Evolutionary conservation across 2,113 vertebrate genomes (phyloP).

Genomic region (Labrus mixtus): DNA sequence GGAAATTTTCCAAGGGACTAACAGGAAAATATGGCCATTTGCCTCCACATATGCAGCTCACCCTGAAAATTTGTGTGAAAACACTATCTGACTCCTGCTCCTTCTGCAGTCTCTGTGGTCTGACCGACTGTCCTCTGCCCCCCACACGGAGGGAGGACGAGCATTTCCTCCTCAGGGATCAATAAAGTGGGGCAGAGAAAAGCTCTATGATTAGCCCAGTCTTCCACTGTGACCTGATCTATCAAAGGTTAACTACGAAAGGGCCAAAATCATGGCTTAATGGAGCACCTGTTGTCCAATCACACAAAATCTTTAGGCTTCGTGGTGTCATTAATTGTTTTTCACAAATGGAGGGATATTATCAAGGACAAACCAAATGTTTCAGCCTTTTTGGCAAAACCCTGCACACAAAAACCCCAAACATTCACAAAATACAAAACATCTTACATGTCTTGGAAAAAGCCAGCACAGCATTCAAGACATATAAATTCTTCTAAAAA

Average conservation of each 20-base stretch:
- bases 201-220: background rate
- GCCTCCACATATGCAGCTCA: no score
- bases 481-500: no score
- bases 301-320: background rate
- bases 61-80: background rate
- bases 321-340: background rate
- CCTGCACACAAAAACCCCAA: no score
- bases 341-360: no score
- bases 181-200: slow-evolving; percentile 26
- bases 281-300: background rate
- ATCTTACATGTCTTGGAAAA: no score
- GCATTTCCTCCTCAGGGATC: slow-evolving; percentile 38
- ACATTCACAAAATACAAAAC: no score
- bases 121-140: background rate
- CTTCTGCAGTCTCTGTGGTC: slow-evolving; percentile 2
- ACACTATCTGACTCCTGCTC: slow-evolving; percentile 7
- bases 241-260: background rate
- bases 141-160: background rate
- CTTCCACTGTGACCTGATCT: slow-evolving; percentile 11
- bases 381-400: no score
- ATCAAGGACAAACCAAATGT: no score
- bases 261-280: background rate
- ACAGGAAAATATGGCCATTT: no score
- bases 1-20: no score
- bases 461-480: no score